phyloP scores from a whole-genome alignment of 2,888 invertebrate species.

The Galerucella nymphaeae region DNA sequence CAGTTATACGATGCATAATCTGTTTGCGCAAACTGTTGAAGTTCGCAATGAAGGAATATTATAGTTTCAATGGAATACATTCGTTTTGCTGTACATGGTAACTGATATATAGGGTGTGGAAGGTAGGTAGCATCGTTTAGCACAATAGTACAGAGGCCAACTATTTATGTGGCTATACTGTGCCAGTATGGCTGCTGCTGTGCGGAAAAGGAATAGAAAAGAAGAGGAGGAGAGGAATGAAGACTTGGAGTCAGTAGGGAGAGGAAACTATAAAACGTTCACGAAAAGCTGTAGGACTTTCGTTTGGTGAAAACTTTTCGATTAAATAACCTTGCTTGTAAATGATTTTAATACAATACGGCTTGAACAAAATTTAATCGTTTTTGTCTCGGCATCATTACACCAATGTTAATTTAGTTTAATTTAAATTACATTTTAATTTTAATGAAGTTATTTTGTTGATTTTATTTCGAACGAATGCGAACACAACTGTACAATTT shows the following conservation, averaged over 20 bases:
- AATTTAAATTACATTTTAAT: background rate
- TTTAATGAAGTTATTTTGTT: background rate
- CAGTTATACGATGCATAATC: constrained; percentile 18
- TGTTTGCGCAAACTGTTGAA: constrained; percentile 10
- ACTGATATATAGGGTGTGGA: background rate
- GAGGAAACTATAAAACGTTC: too few species aligned
- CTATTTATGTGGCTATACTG: too few species aligned
- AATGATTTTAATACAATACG: background rate
- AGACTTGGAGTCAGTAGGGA: too few species aligned
- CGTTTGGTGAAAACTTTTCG: background rate
- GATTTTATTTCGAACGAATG: background rate
- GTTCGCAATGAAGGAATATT: background rate
- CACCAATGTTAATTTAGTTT: background rate
- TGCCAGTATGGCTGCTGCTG: too few species aligned
- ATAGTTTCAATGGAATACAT: background rate
- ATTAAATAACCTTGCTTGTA: background rate
- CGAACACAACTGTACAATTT: background rate
- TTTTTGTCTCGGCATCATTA: background rate
- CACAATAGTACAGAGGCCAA: too few species aligned
- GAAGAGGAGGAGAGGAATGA: too few species aligned
- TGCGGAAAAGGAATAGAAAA: too few species aligned
- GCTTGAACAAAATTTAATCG: background rate
- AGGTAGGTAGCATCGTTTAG: too few species aligned
- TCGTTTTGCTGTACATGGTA: background rate
- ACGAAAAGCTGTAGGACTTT: background rate